A percentile compares a stretch with the other conserved stretches of the same genome.
These are phyloP conservation scores for Podocnemis expansa DNA, from an alignment of 2,113 vertebrate species.

Conservation along the genomic window DNA sequence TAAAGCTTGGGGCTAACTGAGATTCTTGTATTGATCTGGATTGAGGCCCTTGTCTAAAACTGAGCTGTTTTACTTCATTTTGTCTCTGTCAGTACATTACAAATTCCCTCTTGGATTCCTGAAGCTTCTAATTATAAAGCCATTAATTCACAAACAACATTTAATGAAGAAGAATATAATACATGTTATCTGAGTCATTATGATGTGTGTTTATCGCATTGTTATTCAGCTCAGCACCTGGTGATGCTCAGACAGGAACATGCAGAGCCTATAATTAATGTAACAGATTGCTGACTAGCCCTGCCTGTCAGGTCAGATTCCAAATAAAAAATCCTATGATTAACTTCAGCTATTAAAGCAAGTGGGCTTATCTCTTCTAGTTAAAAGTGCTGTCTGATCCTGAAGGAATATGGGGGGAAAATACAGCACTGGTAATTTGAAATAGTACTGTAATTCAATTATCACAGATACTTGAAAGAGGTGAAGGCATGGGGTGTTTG, in stretches of 20 bases:
- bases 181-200: not conserved
- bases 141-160: constrained; percentile 25
- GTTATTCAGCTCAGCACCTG: constrained; percentile 47
- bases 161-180: constrained; percentile 6
- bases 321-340: not conserved
- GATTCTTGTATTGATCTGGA: not conserved
- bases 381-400: not conserved
- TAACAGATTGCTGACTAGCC: constrained; percentile 37
- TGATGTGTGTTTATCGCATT: constrained; percentile 5
- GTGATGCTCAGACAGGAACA: constrained; percentile 19
- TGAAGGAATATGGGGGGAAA: not conserved
- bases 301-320: constrained; percentile 11
- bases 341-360: not conserved
- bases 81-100: not conserved
- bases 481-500: not conserved
- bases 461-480: not conserved
- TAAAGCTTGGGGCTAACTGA: not conserved
- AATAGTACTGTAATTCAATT: not conserved
- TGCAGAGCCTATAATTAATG: constrained; percentile 13
- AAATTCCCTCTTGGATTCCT: not conserved
- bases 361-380: not conserved
- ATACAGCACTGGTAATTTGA: not conserved
- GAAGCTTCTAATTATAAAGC: constrained; percentile 28
- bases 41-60: not conserved
- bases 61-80: constrained; percentile 1